Percentiles rank a stretch among this genome's conserved stretches.
Conservation (phyloP, 2,888 invertebrate genomes). For the Parthenolecanium corni region DNA sequence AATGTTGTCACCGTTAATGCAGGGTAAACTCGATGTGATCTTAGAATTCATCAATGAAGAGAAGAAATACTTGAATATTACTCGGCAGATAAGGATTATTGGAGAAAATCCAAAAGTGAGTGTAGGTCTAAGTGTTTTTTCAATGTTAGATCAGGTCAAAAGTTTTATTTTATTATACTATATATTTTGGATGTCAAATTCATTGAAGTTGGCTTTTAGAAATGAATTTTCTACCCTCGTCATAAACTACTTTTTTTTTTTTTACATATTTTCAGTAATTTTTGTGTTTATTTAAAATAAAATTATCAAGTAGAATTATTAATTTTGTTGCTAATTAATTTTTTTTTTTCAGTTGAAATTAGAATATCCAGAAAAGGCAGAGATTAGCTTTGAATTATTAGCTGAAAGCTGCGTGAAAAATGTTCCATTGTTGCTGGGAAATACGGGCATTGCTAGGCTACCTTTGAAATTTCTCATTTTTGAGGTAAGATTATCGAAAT, state of each 20-base stretch:
- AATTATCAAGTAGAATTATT: background rate
- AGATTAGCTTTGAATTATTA: conserved; percentile 26
- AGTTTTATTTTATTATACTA: too few species aligned
- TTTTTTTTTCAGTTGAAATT: conserved; percentile 1
- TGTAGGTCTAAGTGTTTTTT: too few species aligned
- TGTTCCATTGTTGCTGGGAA: conserved; percentile 22
- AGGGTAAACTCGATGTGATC: conserved; percentile 10
- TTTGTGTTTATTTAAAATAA: too few species aligned
- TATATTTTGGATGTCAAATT: too few species aligned
- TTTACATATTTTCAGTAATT: too few species aligned
- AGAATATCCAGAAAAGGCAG: background rate
- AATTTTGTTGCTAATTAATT: background rate
- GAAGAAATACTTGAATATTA: conserved; percentile 14
- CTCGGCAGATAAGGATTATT: background rate
- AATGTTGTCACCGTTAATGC: conserved; percentile 13
- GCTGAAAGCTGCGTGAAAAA: conserved; percentile 20
- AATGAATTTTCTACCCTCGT: too few species aligned
- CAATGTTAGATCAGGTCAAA: too few species aligned
- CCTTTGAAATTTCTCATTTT: conserved; percentile 29
- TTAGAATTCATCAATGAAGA: conserved; percentile 11
- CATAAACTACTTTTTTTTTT: too few species aligned
- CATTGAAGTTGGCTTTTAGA: too few species aligned
- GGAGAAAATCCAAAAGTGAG: conserved; percentile 7
- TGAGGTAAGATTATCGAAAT: conserved; percentile 21
- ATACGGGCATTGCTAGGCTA: conserved; percentile 24